Evolutionary conservation across 2,888 invertebrate genomes (phyloP).

Genomic region (Metallyticus violacea): DNA sequence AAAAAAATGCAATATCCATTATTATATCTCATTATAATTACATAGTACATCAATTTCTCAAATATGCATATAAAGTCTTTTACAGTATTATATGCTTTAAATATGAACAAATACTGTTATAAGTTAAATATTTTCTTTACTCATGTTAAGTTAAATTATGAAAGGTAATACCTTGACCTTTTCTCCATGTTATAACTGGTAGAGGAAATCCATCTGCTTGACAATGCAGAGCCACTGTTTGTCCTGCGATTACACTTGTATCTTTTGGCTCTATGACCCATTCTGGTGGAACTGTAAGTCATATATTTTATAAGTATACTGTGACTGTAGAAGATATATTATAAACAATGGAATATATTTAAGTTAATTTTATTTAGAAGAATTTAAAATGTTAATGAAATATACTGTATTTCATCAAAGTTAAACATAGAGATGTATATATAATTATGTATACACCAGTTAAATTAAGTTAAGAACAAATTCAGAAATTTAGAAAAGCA

Average conservation of each 20-base stretch:
- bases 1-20: no score
- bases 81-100: no score
- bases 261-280: constrained; percentile 43
- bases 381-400: background rate
- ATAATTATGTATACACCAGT: background rate
- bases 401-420: background rate
- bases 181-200: constrained; percentile 43
- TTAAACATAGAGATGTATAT: no score
- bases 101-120: no score
- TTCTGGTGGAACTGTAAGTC: constrained; percentile 44
- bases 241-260: constrained; percentile 43
- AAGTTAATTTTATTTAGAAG: background rate
- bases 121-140: background rate
- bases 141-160: background rate
- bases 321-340: background rate
- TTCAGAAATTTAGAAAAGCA: background rate
- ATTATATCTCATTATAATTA: no score
- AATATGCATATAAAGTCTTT: no score
- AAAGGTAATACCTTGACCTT: constrained; percentile 29
- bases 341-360: background rate
- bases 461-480: background rate
- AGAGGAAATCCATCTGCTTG: constrained; percentile 47
- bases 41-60: no score
- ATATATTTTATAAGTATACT: background rate
- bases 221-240: constrained; percentile 44